Percentiles rank a stretch among this genome's conserved stretches.
Evolutionary conservation across 2,113 vertebrate genomes (phyloP).

Genomic region (Panthera tigris): DNA sequence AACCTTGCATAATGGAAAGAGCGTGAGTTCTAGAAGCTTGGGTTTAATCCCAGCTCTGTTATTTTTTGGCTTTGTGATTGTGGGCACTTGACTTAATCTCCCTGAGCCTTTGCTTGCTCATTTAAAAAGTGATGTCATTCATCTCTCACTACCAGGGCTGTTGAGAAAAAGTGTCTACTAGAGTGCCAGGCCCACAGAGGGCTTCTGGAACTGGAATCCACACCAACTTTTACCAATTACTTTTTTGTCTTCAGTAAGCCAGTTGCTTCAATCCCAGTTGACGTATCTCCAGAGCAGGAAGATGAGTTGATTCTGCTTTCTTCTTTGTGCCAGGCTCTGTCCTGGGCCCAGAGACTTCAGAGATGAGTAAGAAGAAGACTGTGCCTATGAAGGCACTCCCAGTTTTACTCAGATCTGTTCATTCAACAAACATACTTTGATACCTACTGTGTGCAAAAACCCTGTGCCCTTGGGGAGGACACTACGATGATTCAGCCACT

Average conservation of each 20-base stretch:
- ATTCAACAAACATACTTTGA: constrained; percentile 12
- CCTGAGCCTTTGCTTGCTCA: constrained; percentile 32
- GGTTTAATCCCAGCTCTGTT: neutral
- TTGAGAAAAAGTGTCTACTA: neutral
- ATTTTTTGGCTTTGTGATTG: constrained; percentile 1
- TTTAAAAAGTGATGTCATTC: neutral
- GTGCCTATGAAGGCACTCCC: neutral
- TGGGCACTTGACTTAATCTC: neutral
- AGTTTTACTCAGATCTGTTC: neutral
- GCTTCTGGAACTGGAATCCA: neutral
- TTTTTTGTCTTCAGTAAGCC: neutral
- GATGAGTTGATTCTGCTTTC: neutral
- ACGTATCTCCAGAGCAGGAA: neutral
- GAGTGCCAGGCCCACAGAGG: neutral
- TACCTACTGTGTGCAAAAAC: neutral
- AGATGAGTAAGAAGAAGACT: neutral
- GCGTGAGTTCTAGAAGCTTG: neutral
- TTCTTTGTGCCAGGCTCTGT: neutral
- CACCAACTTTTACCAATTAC: neutral
- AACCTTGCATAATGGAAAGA: neutral
- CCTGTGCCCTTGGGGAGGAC: neutral
- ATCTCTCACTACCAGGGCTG: neutral
- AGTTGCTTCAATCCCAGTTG: neutral
- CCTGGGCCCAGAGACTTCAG: neutral
- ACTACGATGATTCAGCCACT: neutral